A percentile compares a stretch with the other conserved stretches of the same genome.
phyloP scores from a whole-genome alignment of 2,113 vertebrate species.

The Catagonus wagneri region DNA sequence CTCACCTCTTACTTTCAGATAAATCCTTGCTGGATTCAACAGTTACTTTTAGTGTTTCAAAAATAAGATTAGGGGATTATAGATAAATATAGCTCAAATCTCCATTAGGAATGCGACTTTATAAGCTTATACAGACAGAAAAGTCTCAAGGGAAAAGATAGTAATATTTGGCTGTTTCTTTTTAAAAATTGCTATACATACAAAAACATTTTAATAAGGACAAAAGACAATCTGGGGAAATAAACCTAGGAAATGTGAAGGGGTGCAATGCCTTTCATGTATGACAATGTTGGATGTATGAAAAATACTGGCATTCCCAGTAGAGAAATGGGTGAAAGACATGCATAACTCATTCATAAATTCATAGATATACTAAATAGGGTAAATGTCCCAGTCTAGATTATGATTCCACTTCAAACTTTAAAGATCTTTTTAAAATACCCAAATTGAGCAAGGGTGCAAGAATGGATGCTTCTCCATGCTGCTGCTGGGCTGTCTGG shows the following conservation, averaged over 20 bases:
- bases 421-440: neutral
- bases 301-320: neutral
- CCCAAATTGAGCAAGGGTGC: neutral
- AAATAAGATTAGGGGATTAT: neutral
- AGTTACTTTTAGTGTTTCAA: neutral
- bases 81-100: neutral
- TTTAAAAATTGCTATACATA: neutral
- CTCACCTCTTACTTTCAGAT: neutral
- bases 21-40: neutral
- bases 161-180: neutral
- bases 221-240: neutral
- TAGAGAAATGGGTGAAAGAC: neutral
- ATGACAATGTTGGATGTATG: neutral
- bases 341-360: neutral
- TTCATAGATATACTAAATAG: neutral
- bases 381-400: neutral
- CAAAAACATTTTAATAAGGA: neutral
- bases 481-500: neutral
- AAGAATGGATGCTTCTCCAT: neutral
- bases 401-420: neutral
- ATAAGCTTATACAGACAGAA: neutral
- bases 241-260: neutral
- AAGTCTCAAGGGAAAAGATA: neutral
- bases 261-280: neutral
- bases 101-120: neutral